phyloP scores from a whole-genome alignment of 2,888 invertebrate genomes.

The Rhaphigaster nebulosa region DNA sequence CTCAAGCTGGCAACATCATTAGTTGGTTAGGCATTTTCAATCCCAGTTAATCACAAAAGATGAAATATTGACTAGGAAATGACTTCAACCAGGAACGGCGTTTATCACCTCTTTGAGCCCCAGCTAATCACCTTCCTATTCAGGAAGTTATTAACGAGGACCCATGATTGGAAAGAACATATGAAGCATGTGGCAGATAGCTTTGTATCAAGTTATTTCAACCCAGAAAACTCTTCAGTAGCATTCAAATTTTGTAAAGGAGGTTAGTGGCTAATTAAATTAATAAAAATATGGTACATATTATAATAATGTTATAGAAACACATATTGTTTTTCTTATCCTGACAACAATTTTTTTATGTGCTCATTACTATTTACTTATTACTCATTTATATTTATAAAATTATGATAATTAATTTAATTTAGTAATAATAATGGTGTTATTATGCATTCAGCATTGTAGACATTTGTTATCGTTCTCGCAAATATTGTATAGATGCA shows the following conservation, averaged over 20 bases:
- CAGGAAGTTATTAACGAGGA: slow-evolving; percentile 21
- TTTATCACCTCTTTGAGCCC: neutral
- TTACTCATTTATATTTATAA: no score
- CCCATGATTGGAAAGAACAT: slow-evolving; percentile 9
- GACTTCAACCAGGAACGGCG: neutral
- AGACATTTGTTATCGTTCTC: no score
- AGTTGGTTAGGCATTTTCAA: neutral
- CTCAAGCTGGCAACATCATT: neutral
- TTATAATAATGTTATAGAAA: no score
- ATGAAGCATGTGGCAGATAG: slow-evolving; percentile 31
- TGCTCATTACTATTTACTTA: no score
- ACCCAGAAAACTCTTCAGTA: neutral
- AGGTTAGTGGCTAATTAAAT: neutral
- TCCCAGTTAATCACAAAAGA: neutral
- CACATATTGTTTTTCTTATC: no score
- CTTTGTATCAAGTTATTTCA: slow-evolving; percentile 22
- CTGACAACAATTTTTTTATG: no score
- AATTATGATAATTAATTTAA: no score
- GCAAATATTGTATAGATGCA: no score
- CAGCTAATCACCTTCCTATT: neutral
- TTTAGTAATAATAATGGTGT: no score
- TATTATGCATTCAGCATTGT: no score
- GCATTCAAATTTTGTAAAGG: neutral
- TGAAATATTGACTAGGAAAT: neutral
- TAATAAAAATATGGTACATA: neutral